phyloP scores from a whole-genome alignment of 2,888 invertebrate species.

The Drosophila flavopinicola region DNA sequence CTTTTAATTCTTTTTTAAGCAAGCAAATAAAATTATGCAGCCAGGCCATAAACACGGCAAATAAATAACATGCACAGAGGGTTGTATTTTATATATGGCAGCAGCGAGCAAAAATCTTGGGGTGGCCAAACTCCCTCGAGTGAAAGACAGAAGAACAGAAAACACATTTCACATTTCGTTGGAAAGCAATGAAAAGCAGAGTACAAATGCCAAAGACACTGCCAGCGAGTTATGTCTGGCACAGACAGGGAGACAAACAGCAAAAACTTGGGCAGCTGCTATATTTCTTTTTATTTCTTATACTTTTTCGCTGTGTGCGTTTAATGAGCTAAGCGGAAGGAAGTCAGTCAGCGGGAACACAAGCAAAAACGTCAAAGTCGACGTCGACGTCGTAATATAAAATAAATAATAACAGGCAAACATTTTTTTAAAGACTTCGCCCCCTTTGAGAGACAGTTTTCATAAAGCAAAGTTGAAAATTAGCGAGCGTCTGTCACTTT shows the following conservation, averaged over 20 bases:
- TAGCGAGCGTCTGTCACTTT: conserved; percentile 75
- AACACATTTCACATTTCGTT: conserved; percentile 69
- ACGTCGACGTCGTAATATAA: conserved; percentile 65
- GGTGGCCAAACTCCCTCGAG: conserved; percentile 64
- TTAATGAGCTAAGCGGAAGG: conserved; percentile 83
- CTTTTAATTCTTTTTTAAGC: conserved; percentile 81
- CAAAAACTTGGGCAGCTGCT: conserved; percentile 34
- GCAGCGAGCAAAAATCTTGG: conserved; percentile 9
- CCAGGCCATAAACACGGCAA: conserved; percentile 69
- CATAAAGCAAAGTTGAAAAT: conserved; percentile 69
- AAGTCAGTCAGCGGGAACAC: conserved; percentile 68
- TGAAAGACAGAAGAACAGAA: conserved; percentile 56
- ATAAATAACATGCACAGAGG: conserved; percentile 69
- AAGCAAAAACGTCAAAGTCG: conserved; percentile 55
- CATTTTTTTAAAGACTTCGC: conserved; percentile 58
- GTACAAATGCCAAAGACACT: conserved; percentile 63
- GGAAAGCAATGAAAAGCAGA: conserved; percentile 51
- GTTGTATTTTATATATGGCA: conserved; percentile 3
- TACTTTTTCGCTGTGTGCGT: conserved; percentile 50
- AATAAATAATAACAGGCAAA: conserved; percentile 68
- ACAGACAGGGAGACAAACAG: conserved; percentile 25
- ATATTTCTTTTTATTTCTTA: conserved; percentile 3
- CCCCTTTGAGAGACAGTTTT: neutral
- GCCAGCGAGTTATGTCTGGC: conserved; percentile 60
- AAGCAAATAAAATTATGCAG: conserved; percentile 81